phyloP scores from a whole-genome alignment of 2,797 vertebrate species.

The Microctenopoma stevenorrisi region DNA sequence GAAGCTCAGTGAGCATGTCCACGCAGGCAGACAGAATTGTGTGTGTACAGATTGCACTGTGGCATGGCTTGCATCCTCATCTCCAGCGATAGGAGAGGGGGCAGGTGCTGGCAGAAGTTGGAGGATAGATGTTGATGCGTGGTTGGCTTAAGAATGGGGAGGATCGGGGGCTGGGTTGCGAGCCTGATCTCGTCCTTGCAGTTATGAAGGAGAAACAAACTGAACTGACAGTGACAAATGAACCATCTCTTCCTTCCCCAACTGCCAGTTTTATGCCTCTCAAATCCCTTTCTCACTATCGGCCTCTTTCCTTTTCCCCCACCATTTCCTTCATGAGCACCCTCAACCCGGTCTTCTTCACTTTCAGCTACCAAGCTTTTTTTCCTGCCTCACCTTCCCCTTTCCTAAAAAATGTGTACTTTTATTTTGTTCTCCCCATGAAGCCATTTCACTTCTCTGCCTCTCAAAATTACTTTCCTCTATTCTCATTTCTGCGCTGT shows the following conservation, averaged over 20 bases:
- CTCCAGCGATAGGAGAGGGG: slow-evolving; percentile 57
- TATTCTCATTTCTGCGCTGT: slow-evolving; percentile 38
- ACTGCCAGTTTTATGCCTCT: slow-evolving; percentile 78
- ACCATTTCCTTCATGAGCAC: slow-evolving; percentile 59
- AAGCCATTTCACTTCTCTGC: slow-evolving; percentile 50
- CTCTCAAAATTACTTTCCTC: slow-evolving; percentile 47
- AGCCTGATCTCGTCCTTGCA: slow-evolving; percentile 77
- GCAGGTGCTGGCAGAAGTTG: slow-evolving; percentile 76
- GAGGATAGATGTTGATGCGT: slow-evolving; percentile 72
- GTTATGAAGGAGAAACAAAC: slow-evolving; percentile 84
- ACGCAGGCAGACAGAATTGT: slow-evolving; percentile 67
- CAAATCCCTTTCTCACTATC: slow-evolving; percentile 64
- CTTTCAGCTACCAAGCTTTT: slow-evolving; percentile 63
- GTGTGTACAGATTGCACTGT: slow-evolving; percentile 51
- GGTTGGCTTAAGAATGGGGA: slow-evolving; percentile 65
- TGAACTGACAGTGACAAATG: slow-evolving; percentile 87
- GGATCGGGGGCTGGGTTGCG: slow-evolving; percentile 59
- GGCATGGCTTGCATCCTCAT: slow-evolving; percentile 64
- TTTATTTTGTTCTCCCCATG: slow-evolving; percentile 46
- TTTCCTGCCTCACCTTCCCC: slow-evolving; percentile 53
- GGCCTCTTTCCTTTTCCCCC: slow-evolving; percentile 46
- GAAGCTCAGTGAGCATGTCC: slow-evolving; percentile 76
- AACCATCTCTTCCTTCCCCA: slow-evolving; percentile 77
- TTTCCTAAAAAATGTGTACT: slow-evolving; percentile 53
- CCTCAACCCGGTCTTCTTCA: slow-evolving; percentile 55